These are phyloP conservation scores for Eulacestoma nigropectus DNA, from an alignment of 2,113 vertebrate species.

Conservation along the genomic window DNA sequence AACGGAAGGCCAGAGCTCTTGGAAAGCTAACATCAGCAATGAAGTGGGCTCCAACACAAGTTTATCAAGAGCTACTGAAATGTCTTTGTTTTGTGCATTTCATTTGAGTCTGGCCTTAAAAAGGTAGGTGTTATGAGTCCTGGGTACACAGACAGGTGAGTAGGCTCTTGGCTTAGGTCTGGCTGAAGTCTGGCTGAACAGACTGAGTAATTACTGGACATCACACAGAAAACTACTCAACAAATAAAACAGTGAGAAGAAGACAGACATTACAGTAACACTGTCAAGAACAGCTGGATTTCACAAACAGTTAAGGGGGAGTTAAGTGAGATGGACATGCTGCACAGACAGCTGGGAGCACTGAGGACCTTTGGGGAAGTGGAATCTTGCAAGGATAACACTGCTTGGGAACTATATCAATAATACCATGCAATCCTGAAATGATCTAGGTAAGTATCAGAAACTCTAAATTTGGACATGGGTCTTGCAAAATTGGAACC, in stretches of 20 bases:
- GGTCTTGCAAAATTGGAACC: not conserved
- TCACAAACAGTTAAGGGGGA: not conserved
- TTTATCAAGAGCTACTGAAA: not conserved
- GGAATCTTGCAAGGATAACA: not conserved
- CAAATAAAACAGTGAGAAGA: not conserved
- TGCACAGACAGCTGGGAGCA: not conserved
- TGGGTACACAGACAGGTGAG: not conserved
- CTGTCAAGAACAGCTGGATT: not conserved
- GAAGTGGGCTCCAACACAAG: not conserved
- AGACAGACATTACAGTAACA: not conserved
- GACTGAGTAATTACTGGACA: not conserved
- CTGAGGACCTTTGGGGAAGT: not conserved
- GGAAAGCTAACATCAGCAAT: not conserved
- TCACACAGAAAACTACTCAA: not conserved
- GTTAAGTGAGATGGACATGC: not conserved
- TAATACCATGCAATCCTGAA: not conserved
- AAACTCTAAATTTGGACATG: not conserved
- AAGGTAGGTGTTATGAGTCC: not conserved
- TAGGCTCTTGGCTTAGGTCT: not conserved
- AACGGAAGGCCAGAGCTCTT: accelerated
- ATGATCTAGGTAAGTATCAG: not conserved
- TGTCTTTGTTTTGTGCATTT: not conserved
- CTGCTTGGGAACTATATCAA: not conserved
- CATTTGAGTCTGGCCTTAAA: not conserved
- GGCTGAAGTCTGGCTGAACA: not conserved